Evolutionary conservation across 2,113 vertebrate species (phyloP), one percentile per base, ranked within the genome.

Genomic region (Anguilla japonica): DNA sequence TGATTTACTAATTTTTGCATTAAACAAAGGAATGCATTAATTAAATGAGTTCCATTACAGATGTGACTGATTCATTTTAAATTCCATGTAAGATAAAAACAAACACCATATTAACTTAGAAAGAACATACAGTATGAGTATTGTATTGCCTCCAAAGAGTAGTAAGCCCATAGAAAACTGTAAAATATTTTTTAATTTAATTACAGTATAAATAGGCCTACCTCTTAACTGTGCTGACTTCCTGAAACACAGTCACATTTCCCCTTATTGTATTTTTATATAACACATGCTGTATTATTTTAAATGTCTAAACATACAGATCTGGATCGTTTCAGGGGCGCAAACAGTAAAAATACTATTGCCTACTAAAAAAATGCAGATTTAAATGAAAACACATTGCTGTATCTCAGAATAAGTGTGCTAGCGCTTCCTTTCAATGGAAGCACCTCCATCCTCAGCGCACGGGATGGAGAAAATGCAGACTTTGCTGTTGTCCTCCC

Each of bases 381-480:
- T 75, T 75, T 29, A n/a, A 29, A 34, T 75, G 34, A 75, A 29
- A 13, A 4, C n/a, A 75, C n/a, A 34, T 75, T 75, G 50, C 50
- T 53, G 60, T 67, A 13, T 75, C 71, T 75, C n/a, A 29, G 71
- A 2, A 75, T n/a, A 75, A 7, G n/a, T 75, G 26, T 75, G n/a
- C n/a, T 26, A n/a, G 6, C 8, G n/a, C n/a, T 75, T 75, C n/a
- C 22, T 75, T 75, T 75, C 7, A 75, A 34, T n/a, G 34, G 71
- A 75, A 14, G 71, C 71, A 34, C 34, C 71, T 75, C 34, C 34
- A 0, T 75, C 71, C n/a, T 13, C n/a, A 75, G 71, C n/a, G 34
- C 13, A 75, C 9, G 11, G 71, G n/a, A 56, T 18, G 57, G 7
- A 53, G 40, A 82, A 83, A 67, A 87, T 67, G 83, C 78, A 78